Evolutionary conservation across 1,140 invertebrate species (phyloP).

Genomic region (Euwallacea fornicatus): DNA sequence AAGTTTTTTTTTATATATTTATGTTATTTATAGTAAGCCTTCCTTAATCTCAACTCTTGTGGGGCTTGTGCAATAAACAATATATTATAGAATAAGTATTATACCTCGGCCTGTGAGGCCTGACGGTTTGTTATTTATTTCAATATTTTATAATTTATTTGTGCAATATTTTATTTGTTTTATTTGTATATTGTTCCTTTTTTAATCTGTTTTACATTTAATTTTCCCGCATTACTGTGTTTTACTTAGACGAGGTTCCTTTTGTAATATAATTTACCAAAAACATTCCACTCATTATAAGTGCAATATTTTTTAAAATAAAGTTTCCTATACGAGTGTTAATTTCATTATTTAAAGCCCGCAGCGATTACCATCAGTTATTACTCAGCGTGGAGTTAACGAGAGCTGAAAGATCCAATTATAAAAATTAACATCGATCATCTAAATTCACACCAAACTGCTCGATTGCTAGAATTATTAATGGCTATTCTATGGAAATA

Average conservation of each 20-base stretch:
- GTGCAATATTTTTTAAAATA: conserved; percentile 41
- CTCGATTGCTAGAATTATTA: conserved; percentile 15
- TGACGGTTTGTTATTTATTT: conserved; percentile 34
- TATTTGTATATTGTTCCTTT: conserved; percentile 38
- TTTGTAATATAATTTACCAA: conserved; percentile 37
- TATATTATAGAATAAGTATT: not conserved
- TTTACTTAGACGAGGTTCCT: conserved; percentile 15
- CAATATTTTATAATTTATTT: conserved; percentile 34
- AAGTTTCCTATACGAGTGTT: not conserved
- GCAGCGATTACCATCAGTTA: not conserved
- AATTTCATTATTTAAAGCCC: not conserved
- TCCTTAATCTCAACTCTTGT: conserved; percentile 1
- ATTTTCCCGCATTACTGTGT: conserved; percentile 10
- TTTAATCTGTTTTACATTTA: conserved; percentile 22
- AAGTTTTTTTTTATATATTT: conserved; percentile 14
- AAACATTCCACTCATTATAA: conserved; percentile 19
- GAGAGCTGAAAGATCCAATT: no score
- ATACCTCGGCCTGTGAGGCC: not conserved
- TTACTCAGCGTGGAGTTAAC: not conserved
- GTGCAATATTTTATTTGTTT: conserved; percentile 29
- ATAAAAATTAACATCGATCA: conserved; percentile 11
- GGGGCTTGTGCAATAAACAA: conserved; percentile 24
- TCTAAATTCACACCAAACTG: not conserved
- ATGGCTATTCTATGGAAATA: conserved; percentile 11
- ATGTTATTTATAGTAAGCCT: conserved; percentile 12